phyloP scores from a whole-genome alignment of 1,140 invertebrate genomes.

The Tribolium castaneum region DNA sequence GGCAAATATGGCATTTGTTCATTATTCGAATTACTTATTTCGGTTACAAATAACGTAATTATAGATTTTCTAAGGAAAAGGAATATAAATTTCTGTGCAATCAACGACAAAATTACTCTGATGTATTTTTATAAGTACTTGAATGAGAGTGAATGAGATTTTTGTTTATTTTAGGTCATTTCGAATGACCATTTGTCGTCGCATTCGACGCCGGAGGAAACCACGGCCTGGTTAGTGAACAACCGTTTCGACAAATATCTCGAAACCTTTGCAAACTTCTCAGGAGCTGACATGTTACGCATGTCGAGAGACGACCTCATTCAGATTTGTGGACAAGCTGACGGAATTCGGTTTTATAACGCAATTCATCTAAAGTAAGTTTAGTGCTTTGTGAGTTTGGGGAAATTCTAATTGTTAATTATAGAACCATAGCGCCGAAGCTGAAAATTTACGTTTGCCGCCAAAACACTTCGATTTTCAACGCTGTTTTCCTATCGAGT shows the following conservation, averaged over 20 bases:
- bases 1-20: too few relatives aligned
- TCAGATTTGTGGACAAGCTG: slow-evolving; percentile 92
- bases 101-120: too few relatives aligned
- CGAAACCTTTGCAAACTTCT: slow-evolving; percentile 85
- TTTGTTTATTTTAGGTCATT: background rate
- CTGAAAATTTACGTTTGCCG: slow-evolving; percentile 84
- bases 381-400: background rate
- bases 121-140: too few relatives aligned
- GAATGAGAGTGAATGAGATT: too few relatives aligned
- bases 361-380: slow-evolving; percentile 83
- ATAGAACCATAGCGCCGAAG: slow-evolving; percentile 78
- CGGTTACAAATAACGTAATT: too few relatives aligned
- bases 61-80: too few relatives aligned
- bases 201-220: slow-evolving; percentile 77
- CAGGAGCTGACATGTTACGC: slow-evolving; percentile 87
- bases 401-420: slow-evolving; percentile 44
- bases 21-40: too few relatives aligned
- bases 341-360: slow-evolving; percentile 92
- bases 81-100: too few relatives aligned
- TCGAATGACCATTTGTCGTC: slow-evolving; percentile 64
- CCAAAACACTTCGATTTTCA: slow-evolving; percentile 76
- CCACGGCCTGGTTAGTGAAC: slow-evolving; percentile 81
- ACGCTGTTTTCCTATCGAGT: slow-evolving; percentile 81
- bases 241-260: slow-evolving; percentile 83
- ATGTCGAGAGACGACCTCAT: slow-evolving; percentile 90